Percentiles rank a stretch among this genome's conserved stretches.
Evolutionary conservation across 2,888 invertebrate species (phyloP).

Genomic region (Hemithea aestivaria): DNA sequence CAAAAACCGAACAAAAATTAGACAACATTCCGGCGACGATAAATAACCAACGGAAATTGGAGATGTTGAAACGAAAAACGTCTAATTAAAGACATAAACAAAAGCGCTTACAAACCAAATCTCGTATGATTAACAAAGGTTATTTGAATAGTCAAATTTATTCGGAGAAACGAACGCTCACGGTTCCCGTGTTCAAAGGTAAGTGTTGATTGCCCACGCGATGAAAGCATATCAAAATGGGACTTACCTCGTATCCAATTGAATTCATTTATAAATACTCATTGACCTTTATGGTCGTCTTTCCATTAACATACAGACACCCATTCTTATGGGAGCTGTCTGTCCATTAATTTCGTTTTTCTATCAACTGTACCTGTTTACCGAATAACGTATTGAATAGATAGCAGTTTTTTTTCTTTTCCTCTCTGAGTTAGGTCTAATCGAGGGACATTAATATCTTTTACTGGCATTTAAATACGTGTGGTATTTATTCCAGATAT

Average conservation of each 20-base stretch:
- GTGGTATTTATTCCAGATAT: constrained; percentile 39
- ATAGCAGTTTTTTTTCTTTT: constrained; percentile 43
- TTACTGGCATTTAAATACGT: constrained; percentile 51
- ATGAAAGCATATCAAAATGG: constrained; percentile 40
- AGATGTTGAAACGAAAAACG: constrained; percentile 37
- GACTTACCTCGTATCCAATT: constrained; percentile 37
- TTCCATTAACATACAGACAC: constrained; percentile 51
- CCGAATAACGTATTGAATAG: constrained; percentile 41
- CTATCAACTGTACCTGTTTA: constrained; percentile 36
- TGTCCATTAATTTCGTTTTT: constrained; percentile 48
- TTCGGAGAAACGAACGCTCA: constrained; percentile 39
- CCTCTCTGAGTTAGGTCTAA: constrained; percentile 42
- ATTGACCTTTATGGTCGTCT: constrained; percentile 46
- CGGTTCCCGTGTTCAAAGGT: constrained; percentile 33
- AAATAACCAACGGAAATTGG: constrained; percentile 35
- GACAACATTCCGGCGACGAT: constrained; percentile 32
- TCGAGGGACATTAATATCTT: constrained; percentile 48
- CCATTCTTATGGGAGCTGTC: constrained; percentile 41
- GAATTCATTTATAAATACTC: constrained; percentile 44
- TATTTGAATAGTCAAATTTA: constrained; percentile 39
- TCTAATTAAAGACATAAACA: constrained; percentile 45
- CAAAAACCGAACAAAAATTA: constrained; percentile 40
- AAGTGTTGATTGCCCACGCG: constrained; percentile 36
- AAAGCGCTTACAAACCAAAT: constrained; percentile 35
- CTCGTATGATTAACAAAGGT: constrained; percentile 40